Base-by-base conservation (phyloP, 2,888 invertebrate species). In the Tinea semifulvella region DNA sequence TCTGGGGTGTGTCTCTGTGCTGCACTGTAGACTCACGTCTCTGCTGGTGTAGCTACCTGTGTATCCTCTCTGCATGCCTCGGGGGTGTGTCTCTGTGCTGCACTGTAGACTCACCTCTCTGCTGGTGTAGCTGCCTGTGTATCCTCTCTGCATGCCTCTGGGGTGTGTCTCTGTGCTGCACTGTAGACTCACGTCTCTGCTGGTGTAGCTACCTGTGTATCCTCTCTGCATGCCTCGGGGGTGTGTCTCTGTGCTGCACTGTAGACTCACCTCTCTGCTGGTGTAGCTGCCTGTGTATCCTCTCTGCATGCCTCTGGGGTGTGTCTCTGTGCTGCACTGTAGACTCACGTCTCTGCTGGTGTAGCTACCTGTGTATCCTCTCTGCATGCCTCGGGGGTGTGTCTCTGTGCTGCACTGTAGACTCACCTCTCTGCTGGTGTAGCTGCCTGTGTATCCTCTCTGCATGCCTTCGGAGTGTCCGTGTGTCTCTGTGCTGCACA, bases 141-240 rank as follows among this genome's bases (percentile, higher is more conserved):
- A 89, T 84, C 55, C 87, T 82, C 63, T 90, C 89, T 40, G 90
- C 90, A 59, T 88, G 86, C 51, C 84, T 84, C 53, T 88, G 85
- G 53, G 91, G 87, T 61, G 90, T 89, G 61, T 91, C 90, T 57
- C 90, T 89, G 63, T 89, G 87, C 46, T 90, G 86, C 52, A 92
- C 85, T n/a, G n/a, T n/a, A n/a, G n/a, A n/a, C n/a, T n/a, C n/a
- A n/a, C n/a, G n/a, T n/a, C n/a, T n/a, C n/a, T n/a, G n/a, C n/a
- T n/a, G n/a, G n/a, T n/a, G n/a, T n/a, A n/a, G n/a, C n/a, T n/a
- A n/a, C n/a, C n/a, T n/a, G n/a, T n/a, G n/a, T n/a, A n/a, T n/a
- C n/a, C n/a, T n/a, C n/a, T n/a, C n/a, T n/a, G n/a, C n/a, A n/a
- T n/a, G n/a, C n/a, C n/a, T n/a, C n/a, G n/a, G n/a, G n/a, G n/a